Evolutionary conservation across 2,888 invertebrate genomes (phyloP).

Genomic region (Apodemia zela): DNA sequence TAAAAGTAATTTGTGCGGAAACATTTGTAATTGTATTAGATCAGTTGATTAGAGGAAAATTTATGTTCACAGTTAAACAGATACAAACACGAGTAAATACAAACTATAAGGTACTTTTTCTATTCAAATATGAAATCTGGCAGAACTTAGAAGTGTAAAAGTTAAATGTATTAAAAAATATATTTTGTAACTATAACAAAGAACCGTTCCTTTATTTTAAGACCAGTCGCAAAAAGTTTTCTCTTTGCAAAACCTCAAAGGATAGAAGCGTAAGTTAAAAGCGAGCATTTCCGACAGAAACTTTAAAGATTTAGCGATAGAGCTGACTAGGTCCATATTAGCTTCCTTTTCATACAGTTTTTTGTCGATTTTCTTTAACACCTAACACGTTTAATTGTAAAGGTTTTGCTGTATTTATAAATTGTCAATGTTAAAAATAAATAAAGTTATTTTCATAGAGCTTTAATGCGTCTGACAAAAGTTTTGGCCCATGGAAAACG

Average conservation of each 20-base stretch:
- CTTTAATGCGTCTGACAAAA: no score
- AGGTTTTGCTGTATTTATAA: neutral
- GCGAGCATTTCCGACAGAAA: constrained; percentile 58
- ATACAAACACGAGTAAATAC: no score
- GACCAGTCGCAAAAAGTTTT: constrained; percentile 53
- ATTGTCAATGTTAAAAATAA: neutral
- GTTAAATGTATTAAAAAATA: constrained; percentile 40
- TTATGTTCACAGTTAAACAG: no score
- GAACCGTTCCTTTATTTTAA: constrained; percentile 41
- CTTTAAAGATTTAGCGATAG: constrained; percentile 42
- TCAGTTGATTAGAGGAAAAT: no score
- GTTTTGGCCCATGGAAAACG: no score
- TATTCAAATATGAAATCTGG: no score
- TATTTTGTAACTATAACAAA: neutral
- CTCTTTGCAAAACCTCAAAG: constrained; percentile 65
- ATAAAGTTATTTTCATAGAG: no score
- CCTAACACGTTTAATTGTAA: neutral
- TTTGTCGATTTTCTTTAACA: constrained; percentile 1
- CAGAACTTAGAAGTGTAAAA: constrained; percentile 7
- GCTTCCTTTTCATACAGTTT: constrained; percentile 33
- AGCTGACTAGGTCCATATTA: constrained; percentile 36
- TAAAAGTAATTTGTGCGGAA: no score
- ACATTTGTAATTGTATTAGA: no score
- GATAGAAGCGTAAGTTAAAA: constrained; percentile 57
- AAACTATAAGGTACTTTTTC: no score